Percentiles rank a stretch among this genome's conserved stretches.
Conservation (phyloP, 2,888 invertebrate genomes). For the Ceriagrion tenellum region DNA sequence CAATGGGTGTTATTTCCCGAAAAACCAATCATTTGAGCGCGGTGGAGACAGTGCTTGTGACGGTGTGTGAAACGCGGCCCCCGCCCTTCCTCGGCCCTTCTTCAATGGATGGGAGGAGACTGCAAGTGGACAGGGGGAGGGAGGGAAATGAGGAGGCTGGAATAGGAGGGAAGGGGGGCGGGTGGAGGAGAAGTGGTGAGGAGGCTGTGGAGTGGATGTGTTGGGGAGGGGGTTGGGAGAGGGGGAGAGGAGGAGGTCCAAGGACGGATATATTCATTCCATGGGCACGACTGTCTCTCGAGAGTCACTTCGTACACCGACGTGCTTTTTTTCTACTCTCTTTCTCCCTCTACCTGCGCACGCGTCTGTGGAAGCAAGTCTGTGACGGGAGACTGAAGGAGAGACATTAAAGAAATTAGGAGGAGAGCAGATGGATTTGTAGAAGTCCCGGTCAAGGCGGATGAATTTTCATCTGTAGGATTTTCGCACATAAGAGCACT, state of each 20-base stretch:
- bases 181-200: not conserved
- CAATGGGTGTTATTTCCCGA: not conserved
- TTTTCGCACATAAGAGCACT: too few species aligned
- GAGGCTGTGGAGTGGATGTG: too few species aligned
- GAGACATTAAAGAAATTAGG: not conserved
- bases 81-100: not conserved
- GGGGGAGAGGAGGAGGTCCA: slow-evolving; percentile 20
- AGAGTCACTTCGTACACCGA: slow-evolving; percentile 40
- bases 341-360: not conserved
- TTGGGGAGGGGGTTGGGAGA: not conserved
- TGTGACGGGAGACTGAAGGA: not conserved
- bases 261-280: slow-evolving; percentile 29
- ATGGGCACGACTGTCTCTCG: slow-evolving; percentile 56
- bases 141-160: not conserved
- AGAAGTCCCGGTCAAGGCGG: too few species aligned
- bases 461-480: too few species aligned
- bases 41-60: not conserved
- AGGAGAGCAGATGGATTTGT: not conserved
- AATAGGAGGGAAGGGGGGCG: not conserved
- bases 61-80: not conserved
- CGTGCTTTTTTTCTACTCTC: not conserved
- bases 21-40: not conserved
- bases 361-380: not conserved
- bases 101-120: not conserved
- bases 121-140: not conserved